Percentiles rank a stretch among this genome's conserved stretches.
These are phyloP conservation scores for Drosophila kambysellisi DNA, from an alignment of 2,888 invertebrate species.

Conservation along the genomic window DNA sequence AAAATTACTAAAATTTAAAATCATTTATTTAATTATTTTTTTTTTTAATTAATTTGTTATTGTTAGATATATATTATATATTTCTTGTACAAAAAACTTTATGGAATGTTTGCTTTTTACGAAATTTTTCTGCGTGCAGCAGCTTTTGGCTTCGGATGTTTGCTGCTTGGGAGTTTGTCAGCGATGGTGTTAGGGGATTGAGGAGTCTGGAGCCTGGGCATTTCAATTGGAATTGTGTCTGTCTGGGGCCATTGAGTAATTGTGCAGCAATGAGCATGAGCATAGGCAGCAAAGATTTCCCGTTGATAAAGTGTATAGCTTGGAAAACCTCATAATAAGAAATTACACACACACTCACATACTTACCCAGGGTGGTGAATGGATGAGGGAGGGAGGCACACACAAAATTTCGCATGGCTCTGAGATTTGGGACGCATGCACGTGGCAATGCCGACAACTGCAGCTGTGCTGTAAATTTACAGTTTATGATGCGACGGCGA, in stretches of 20 bases:
- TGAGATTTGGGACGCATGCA: slow-evolving; percentile 69
- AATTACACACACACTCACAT: slow-evolving; percentile 53
- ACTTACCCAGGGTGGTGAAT: neutral
- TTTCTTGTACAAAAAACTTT: neutral
- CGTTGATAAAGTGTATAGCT: slow-evolving; percentile 74
- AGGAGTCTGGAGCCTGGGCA: slow-evolving; percentile 45
- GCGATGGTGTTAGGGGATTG: slow-evolving; percentile 1
- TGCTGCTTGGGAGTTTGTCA: slow-evolving; percentile 10
- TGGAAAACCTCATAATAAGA: slow-evolving; percentile 77
- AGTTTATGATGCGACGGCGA: slow-evolving; percentile 73
- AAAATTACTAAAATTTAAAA: neutral
- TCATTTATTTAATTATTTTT: neutral
- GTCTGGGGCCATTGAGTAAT: slow-evolving; percentile 76
- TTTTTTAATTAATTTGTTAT: neutral
- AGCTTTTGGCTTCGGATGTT: slow-evolving; percentile 3
- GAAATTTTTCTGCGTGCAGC: neutral
- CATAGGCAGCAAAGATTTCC: slow-evolving; percentile 68
- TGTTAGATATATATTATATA: neutral
- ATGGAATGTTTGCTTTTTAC: neutral
- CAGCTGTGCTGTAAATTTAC: slow-evolving; percentile 77
- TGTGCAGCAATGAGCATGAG: slow-evolving; percentile 73
- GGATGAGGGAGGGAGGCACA: neutral
- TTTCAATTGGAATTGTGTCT: slow-evolving; percentile 54
- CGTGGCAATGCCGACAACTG: slow-evolving; percentile 72
- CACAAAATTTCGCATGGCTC: slow-evolving; percentile 55